Evolutionary conservation across 35 echinoderm and acorn worm genomes (phyloP).

Genomic region (Heliocidaris tuberculata): DNA sequence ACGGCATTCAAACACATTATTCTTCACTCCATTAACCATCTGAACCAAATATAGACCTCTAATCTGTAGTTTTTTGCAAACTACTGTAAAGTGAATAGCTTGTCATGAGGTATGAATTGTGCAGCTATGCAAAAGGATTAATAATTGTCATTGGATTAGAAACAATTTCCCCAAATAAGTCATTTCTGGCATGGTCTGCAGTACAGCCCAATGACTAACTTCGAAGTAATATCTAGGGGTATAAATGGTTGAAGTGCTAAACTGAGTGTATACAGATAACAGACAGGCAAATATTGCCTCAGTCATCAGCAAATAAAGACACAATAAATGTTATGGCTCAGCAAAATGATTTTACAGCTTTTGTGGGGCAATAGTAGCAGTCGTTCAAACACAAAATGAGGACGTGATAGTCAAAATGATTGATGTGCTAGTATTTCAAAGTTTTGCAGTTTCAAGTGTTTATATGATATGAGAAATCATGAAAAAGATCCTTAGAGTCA

Average conservation of each 20-base stretch:
- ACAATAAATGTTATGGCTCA: not conserved
- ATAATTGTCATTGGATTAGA: not conserved
- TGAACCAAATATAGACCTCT: not conserved
- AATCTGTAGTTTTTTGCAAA: not conserved
- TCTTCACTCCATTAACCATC: not conserved
- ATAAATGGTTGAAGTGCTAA: not conserved
- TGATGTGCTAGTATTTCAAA: not conserved
- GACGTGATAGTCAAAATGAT: not conserved
- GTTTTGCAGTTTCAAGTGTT: not conserved
- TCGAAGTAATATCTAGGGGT: not conserved
- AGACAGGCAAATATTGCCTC: not conserved
- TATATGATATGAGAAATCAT: no score
- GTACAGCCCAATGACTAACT: no score
- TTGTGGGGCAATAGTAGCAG: not conserved
- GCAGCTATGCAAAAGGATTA: not conserved
- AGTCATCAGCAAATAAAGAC: not conserved
- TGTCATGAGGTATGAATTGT: not conserved
- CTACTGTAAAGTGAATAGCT: not conserved
- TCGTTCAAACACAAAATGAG: not conserved
- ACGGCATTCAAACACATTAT: no score
- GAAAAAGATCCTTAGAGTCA: no score
- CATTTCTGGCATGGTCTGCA: no score
- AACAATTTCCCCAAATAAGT: not conserved
- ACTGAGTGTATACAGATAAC: not conserved
- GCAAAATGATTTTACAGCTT: not conserved